These are phyloP conservation scores for Ditylenchus dipsaci DNA, from an alignment of 1,140 invertebrate species.

Conservation along the genomic window DNA sequence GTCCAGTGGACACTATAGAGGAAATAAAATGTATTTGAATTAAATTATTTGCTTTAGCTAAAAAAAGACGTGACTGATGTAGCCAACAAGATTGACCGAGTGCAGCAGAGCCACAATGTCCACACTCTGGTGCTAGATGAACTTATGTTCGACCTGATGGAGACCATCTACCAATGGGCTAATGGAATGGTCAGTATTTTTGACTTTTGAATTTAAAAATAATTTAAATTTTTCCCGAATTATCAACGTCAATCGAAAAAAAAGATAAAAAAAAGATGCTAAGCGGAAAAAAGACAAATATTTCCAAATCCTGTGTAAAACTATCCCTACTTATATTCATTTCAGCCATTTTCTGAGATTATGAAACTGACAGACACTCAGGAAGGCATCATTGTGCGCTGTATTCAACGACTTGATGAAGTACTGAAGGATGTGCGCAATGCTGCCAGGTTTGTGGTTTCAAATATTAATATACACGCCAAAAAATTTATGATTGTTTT, in stretches of 20 bases:
- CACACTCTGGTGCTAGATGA: constrained; percentile 62
- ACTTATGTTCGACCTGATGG: constrained; percentile 82
- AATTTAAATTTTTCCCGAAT: too few species aligned
- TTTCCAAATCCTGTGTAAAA: constrained; percentile 9
- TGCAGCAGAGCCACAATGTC: constrained; percentile 63
- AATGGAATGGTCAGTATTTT: constrained; percentile 65
- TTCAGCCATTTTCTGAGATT: constrained; percentile 81
- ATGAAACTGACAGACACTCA: constrained; percentile 87
- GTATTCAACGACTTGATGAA: constrained; percentile 92
- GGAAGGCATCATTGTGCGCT: constrained; percentile 94
- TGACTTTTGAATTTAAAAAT: not conserved
- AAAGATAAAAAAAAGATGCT: too few species aligned
- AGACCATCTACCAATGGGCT: constrained; percentile 92
- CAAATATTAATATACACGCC: too few species aligned
- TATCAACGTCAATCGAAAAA: not conserved
- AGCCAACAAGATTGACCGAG: constrained; percentile 57
- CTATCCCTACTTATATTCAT: constrained; percentile 15
- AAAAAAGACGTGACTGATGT: constrained; percentile 63
- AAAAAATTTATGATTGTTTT: too few species aligned
- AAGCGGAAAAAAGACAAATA: constrained; percentile 1
- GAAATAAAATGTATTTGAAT: not conserved
- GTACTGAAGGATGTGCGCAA: constrained; percentile 80
- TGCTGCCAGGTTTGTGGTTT: constrained; percentile 66
- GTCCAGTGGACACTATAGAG: too few species aligned
- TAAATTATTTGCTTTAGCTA: constrained; percentile 59